Conservation (phyloP, 2,888 invertebrate genomes). For the Athalia circularis region DNA sequence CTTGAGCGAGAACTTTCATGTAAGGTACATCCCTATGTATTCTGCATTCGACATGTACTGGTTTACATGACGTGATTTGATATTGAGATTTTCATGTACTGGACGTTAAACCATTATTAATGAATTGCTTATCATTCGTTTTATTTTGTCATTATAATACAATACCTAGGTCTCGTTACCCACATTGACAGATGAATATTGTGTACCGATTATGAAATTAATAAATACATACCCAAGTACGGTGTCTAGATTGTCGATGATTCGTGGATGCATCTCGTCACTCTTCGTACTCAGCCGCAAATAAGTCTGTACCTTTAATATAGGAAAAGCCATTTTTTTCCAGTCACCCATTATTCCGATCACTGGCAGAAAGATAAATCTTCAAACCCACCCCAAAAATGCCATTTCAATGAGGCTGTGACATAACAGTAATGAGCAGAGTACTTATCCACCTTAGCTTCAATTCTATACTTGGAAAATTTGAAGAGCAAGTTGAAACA, state of each 20-base stretch:
- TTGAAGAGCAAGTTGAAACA: too few species aligned
- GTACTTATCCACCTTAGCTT: too few species aligned
- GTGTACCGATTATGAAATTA: conserved; percentile 19
- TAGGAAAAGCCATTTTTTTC: conserved; percentile 7
- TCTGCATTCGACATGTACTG: too few species aligned
- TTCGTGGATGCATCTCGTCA: conserved; percentile 23
- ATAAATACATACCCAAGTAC: conserved; percentile 35
- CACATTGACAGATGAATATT: conserved; percentile 6
- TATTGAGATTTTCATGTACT: too few species aligned
- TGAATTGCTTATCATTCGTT: conserved; percentile 2
- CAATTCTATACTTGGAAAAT: too few species aligned
- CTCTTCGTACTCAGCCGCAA: conserved; percentile 1
- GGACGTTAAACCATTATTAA: too few species aligned
- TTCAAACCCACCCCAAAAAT: too few species aligned
- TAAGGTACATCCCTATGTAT: too few species aligned
- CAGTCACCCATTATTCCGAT: neutral
- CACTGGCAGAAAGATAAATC: neutral
- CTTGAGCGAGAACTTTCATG: too few species aligned
- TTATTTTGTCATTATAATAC: neutral
- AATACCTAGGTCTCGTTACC: neutral
- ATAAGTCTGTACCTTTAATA: conserved; percentile 24
- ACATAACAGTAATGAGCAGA: too few species aligned
- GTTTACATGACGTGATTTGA: too few species aligned
- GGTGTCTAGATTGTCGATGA: conserved; percentile 1
- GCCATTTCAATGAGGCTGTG: too few species aligned